These are phyloP conservation scores for Petrocephalus microphthalmus DNA, from an alignment of 2,113 vertebrate genomes.

Conservation along the genomic window DNA sequence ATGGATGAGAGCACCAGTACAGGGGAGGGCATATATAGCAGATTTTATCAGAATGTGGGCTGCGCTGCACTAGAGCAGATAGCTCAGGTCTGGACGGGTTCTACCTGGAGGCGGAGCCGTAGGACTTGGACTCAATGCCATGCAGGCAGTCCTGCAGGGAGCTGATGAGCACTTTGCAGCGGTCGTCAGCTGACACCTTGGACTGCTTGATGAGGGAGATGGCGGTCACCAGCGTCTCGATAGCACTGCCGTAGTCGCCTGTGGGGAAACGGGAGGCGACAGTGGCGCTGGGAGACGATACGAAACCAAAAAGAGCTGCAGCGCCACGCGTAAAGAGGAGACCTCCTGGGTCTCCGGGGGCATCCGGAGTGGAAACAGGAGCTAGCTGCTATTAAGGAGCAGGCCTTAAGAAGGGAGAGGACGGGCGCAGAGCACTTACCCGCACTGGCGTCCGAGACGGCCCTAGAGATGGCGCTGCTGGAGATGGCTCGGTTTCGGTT, in stretches of 20 bases:
- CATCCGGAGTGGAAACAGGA: neutral
- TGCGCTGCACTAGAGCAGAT: neutral
- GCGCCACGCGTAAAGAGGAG: neutral
- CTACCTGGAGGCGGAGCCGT: slow-evolving; percentile 93
- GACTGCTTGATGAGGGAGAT: slow-evolving; percentile 99
- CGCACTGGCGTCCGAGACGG: slow-evolving; percentile 95
- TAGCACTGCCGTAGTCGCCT: slow-evolving; percentile 98
- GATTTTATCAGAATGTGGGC: neutral
- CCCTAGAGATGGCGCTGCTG: slow-evolving; percentile 96
- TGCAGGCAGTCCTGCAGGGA: slow-evolving; percentile 98
- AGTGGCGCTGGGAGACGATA: neutral
- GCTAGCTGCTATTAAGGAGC: neutral
- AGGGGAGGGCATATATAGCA: neutral
- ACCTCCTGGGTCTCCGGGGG: neutral
- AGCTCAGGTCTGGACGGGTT: slow-evolving; percentile 25
- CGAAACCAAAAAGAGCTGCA: neutral
- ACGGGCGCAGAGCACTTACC: slow-evolving; percentile 58
- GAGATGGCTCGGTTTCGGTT: slow-evolving; percentile 97
- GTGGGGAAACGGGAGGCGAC: neutral
- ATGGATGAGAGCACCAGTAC: neutral
- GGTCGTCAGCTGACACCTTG: slow-evolving; percentile 95
- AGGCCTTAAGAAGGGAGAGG: neutral
- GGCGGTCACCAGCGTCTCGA: slow-evolving; percentile 96
- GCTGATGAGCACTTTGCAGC: slow-evolving; percentile 98
- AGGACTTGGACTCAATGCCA: slow-evolving; percentile 97